Evolutionary conservation across 2,888 invertebrate genomes (phyloP).

Genomic region (Tetragnatha montana): DNA sequence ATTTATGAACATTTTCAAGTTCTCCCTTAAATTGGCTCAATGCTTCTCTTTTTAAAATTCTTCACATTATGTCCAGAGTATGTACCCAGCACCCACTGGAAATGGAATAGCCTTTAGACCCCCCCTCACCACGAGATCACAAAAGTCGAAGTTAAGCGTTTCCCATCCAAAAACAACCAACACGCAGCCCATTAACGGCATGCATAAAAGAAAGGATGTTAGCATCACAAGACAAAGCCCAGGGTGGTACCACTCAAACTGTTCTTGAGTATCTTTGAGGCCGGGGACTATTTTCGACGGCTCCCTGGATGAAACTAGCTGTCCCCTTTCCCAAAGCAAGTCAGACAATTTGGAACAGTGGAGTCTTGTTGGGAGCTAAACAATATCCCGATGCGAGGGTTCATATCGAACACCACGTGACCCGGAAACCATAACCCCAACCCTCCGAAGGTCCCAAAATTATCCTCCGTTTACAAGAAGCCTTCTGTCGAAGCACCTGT

Average conservation of each 20-base stretch:
- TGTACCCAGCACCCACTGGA: no score
- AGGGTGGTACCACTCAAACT: not conserved
- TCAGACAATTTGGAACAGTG: conserved; percentile 38
- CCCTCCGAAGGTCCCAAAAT: conserved; percentile 38
- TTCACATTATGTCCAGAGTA: no score
- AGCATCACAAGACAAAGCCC: not conserved
- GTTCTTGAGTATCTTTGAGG: not conserved
- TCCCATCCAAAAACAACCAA: no score
- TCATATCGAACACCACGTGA: conserved; percentile 21
- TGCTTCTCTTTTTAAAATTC: no score
- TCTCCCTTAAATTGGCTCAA: no score
- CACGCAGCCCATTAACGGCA: no score
- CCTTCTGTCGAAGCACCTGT: conserved; percentile 51
- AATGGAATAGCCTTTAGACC: no score
- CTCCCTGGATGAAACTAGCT: not conserved
- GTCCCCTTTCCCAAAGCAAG: not conserved
- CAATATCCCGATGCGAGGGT: conserved; percentile 22
- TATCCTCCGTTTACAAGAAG: conserved; percentile 55
- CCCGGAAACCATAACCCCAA: conserved; percentile 41
- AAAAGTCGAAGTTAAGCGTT: no score
- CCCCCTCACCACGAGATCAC: no score
- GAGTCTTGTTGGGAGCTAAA: conserved; percentile 33
- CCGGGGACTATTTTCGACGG: not conserved
- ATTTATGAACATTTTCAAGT: no score
- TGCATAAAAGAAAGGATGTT: no score